Base-by-base conservation (phyloP, 2,888 invertebrate genomes). In the Thymelicus acteon region DNA sequence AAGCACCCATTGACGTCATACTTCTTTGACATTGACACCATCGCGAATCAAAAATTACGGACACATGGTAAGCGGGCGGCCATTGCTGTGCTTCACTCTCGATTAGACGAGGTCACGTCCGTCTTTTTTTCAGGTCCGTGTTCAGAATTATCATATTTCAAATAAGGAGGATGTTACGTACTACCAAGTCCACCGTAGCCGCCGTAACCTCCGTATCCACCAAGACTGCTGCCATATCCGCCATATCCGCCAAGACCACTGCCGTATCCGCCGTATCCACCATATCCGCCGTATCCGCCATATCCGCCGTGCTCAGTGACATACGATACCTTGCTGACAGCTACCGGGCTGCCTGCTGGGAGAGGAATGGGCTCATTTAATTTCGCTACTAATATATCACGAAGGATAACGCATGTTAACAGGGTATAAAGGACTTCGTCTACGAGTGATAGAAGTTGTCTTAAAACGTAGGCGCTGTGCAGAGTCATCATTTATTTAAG, bases 321-420 rank as follows among this genome's bases (percentile, higher is more conserved):
- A 80, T 88, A 88, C 2, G 88, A 83, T 39, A 89, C 88, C 79
- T 89, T 88, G 80, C 88, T 89, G 5, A 88, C 85, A 0, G 84
- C 86, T 13, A 84, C 78, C 3, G 88, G 87, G 5, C 84, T 78
- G 31, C 79, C 87, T 80, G 78, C 62, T 62, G 68, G 19, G 61
- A 64, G 19, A 54, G 44, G 70, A 74, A 64, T 76, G 72, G 67
- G 37, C 24, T 44, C 57, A 52, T 63, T 68, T 65, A 67, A 63
- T 69, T 69, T 69, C 15, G 44, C 54, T 19, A 24, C 52, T 62
- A 54, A 54, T 69, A 69, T 63, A 62, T 69, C 62, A 58, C 58
- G 48, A 7, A 47, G 63, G 67, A 47, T 68, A 64, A 64, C 40
- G 47, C 52, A 24, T 44, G 52, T 24, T 61, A 39, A 60, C 57